Conservation (phyloP, 2,113 vertebrate genomes). For the Rhea pennata region DNA sequence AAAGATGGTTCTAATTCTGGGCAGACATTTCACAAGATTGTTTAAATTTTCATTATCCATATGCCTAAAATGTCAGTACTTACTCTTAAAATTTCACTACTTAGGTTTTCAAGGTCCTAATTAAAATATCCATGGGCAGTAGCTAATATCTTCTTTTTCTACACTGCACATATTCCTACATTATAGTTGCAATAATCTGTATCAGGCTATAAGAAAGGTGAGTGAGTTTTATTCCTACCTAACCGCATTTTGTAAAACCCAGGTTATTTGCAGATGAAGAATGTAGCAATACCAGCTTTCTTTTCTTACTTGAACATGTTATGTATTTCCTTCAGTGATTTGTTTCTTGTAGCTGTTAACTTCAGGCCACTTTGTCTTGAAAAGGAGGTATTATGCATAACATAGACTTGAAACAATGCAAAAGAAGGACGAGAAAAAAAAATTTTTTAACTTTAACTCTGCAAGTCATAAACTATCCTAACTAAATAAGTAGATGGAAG, state of each 20-base stretch:
- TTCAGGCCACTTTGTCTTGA: background rate
- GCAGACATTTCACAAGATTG: background rate
- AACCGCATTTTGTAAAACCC: background rate
- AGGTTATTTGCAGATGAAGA: background rate
- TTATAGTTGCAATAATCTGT: background rate
- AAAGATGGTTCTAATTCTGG: slow-evolving; percentile 34
- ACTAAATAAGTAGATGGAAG: background rate
- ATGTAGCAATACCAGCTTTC: background rate
- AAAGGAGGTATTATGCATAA: background rate
- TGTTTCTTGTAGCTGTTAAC: background rate
- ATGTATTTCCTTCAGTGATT: background rate
- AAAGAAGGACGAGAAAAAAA: background rate
- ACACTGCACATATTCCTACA: background rate
- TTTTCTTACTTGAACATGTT: background rate
- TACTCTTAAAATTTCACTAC: slow-evolving; percentile 31
- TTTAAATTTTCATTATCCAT: slow-evolving; percentile 58
- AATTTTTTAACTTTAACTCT: background rate
- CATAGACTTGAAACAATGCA: background rate
- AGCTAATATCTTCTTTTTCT: background rate
- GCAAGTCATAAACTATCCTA: background rate
- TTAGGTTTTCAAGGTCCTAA: slow-evolving; percentile 9
- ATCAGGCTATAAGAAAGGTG: background rate
- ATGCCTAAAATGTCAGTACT: slow-evolving; percentile 30
- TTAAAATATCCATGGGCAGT: slow-evolving; percentile 17
- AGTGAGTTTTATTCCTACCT: background rate